These are phyloP conservation scores for Orthonyx spaldingii DNA, from an alignment of 2,113 vertebrate species.

Conservation along the genomic window DNA sequence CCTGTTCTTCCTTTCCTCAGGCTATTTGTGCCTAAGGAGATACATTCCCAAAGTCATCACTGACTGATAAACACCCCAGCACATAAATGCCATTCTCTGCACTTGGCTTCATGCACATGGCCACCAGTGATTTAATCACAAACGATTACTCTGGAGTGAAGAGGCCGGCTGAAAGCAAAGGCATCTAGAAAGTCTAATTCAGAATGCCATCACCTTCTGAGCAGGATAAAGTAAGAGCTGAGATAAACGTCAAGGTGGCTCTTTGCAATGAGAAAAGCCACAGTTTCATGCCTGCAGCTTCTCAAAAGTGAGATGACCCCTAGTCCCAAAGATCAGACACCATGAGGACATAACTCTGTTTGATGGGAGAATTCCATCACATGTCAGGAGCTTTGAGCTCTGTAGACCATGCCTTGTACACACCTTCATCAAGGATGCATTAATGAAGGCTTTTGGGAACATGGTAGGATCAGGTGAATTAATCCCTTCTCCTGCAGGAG, in stretches of 20 bases:
- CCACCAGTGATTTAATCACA: not conserved
- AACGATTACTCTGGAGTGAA: not conserved
- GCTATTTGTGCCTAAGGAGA: not conserved
- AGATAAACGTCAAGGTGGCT: not conserved
- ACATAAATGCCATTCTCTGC: not conserved
- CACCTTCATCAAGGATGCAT: not conserved
- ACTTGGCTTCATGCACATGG: fast-evolving
- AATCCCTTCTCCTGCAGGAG: not conserved
- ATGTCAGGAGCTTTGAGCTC: not conserved
- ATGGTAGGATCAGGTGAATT: not conserved
- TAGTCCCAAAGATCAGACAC: not conserved
- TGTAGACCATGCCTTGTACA: not conserved
- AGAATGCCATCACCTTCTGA: not conserved
- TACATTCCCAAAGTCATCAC: not conserved
- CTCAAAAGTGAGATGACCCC: not conserved
- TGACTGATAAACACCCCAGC: not conserved
- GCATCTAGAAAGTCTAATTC: not conserved
- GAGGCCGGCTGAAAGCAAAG: not conserved
- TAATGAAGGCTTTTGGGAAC: not conserved
- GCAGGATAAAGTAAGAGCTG: not conserved
- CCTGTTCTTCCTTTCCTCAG: not conserved
- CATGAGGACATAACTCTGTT: not conserved
- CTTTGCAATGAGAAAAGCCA: not conserved
- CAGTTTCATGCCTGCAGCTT: not conserved
- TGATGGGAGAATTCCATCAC: not conserved